phyloP scores from a whole-genome alignment of 2,888 invertebrate genomes.

The Myopa testacea region DNA sequence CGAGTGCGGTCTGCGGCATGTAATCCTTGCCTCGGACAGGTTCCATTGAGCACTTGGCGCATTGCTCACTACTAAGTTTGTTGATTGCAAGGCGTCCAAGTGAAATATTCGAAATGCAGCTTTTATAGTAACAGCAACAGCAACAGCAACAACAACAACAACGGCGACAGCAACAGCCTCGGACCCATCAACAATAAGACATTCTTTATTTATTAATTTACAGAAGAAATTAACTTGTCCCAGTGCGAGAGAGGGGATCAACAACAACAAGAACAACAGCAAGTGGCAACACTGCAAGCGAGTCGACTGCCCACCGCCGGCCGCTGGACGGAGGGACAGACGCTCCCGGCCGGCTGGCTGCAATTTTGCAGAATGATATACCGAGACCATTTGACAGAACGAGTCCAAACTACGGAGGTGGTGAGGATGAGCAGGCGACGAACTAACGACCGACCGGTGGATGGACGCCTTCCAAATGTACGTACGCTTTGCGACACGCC shows the following conservation, averaged over 20 bases:
- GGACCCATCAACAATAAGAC: constrained; percentile 24
- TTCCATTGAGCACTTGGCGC: neutral
- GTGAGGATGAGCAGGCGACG: constrained; percentile 35
- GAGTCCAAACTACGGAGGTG: constrained; percentile 52
- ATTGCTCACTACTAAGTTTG: neutral
- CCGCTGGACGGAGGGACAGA: constrained; percentile 6
- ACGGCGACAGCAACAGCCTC: neutral
- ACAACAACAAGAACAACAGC: constrained; percentile 10
- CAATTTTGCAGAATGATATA: constrained; percentile 32
- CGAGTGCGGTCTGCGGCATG: neutral
- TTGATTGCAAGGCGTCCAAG: neutral
- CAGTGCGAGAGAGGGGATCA: constrained; percentile 37
- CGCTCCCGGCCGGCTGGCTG: constrained; percentile 43
- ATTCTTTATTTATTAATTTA: constrained; percentile 39
- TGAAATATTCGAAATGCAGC: too few species aligned
- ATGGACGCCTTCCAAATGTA: constrained; percentile 34
- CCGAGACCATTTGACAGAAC: constrained; percentile 52
- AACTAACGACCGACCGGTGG: constrained; percentile 28
- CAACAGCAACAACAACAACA: neutral
- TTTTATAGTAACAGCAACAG: neutral
- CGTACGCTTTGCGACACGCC: constrained; percentile 34
- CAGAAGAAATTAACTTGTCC: constrained; percentile 58
- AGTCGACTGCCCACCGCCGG: constrained; percentile 38
- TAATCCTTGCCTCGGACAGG: constrained; percentile 2
- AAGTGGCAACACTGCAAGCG: neutral